phyloP scores from a whole-genome alignment of 2,888 invertebrate genomes.

The Philaethria dido region DNA sequence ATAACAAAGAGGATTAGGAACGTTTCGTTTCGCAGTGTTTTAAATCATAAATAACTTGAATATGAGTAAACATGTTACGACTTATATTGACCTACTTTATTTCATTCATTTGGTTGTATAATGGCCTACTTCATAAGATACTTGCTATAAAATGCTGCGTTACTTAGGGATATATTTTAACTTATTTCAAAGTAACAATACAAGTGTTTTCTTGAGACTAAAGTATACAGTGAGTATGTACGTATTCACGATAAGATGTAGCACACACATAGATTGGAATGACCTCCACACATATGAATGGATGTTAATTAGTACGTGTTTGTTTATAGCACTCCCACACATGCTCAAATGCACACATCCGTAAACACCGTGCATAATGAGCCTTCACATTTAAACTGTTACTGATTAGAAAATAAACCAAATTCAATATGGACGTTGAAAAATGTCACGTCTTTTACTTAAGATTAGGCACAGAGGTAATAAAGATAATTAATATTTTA shows the following conservation, averaged over 20 bases:
- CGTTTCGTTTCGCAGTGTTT: background rate
- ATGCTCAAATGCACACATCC: slow-evolving; percentile 50
- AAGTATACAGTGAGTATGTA: slow-evolving; percentile 53
- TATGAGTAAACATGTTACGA: slow-evolving; percentile 44
- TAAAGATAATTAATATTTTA: slow-evolving; percentile 8
- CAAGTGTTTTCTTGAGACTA: slow-evolving; percentile 55
- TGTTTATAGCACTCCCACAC: slow-evolving; percentile 71
- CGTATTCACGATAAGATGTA: slow-evolving; percentile 66
- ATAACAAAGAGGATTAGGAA: slow-evolving; percentile 2
- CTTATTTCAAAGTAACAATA: slow-evolving; percentile 53
- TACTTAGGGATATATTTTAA: slow-evolving; percentile 39
- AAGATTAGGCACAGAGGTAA: slow-evolving; percentile 31
- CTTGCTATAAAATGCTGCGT: background rate
- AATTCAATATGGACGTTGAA: slow-evolving; percentile 49
- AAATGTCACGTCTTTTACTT: slow-evolving; percentile 37
- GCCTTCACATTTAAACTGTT: slow-evolving; percentile 61
- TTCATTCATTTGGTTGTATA: slow-evolving; percentile 15
- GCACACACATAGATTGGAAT: slow-evolving; percentile 61
- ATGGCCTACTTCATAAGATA: background rate
- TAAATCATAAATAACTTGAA: background rate
- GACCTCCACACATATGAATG: slow-evolving; percentile 76
- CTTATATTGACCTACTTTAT: slow-evolving; percentile 45
- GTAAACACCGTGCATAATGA: slow-evolving; percentile 51
- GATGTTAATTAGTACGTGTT: slow-evolving; percentile 78
- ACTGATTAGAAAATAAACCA: slow-evolving; percentile 59